Conservation (phyloP, 1,140 invertebrate genomes). For the Diabrotica virgifera region DNA sequence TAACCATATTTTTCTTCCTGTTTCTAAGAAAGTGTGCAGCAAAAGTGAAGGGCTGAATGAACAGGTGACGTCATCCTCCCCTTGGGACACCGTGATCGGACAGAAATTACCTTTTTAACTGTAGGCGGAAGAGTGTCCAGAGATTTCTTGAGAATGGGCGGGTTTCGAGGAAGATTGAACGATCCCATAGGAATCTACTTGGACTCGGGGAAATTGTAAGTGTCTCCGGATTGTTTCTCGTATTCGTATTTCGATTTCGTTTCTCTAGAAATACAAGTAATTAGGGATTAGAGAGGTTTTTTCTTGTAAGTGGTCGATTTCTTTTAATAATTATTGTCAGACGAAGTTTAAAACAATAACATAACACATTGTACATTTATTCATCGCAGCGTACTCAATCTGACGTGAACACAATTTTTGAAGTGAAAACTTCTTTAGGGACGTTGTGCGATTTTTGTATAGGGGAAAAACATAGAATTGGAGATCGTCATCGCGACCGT, state of each 20-base stretch:
- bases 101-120: conserved; percentile 40
- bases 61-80: conserved; percentile 32
- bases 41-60: conserved; percentile 18
- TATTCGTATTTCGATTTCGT: neutral
- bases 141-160: conserved; percentile 30
- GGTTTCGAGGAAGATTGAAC: conserved; percentile 33
- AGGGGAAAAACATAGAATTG: no score
- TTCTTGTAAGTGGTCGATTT: neutral
- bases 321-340: no score
- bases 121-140: conserved; percentile 34
- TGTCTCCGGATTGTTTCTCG: conserved; percentile 18
- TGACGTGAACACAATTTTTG: no score
- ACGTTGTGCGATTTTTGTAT: no score
- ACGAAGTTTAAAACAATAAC: no score
- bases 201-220: conserved; percentile 19
- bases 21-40: neutral
- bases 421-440: no score
- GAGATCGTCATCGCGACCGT: no score
- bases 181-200: conserved; percentile 29
- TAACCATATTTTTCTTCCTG: no score
- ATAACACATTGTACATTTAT: no score
- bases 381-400: no score
- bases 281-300: neutral
- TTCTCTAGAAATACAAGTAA: neutral
- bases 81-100: conserved; percentile 29